These are phyloP conservation scores for Cryptocheilus praepositus DNA, from an alignment of 2,888 invertebrate species.

Conservation along the genomic window DNA sequence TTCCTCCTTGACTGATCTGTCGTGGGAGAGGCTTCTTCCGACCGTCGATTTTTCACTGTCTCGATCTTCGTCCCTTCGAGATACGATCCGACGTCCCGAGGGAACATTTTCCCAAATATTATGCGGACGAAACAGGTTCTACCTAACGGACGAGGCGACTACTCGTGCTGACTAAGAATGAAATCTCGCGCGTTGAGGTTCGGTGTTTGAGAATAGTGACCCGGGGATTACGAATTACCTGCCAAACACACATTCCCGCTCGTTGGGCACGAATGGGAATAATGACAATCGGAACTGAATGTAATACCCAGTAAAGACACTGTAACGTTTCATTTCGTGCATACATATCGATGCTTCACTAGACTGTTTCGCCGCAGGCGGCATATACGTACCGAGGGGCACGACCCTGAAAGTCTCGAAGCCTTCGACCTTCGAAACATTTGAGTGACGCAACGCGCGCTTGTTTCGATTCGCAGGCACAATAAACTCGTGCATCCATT, in stretches of 20 bases:
- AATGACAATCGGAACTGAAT: too few species aligned
- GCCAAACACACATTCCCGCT: too few species aligned
- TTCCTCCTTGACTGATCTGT: neutral
- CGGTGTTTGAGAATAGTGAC: too few species aligned
- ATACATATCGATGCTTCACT: neutral
- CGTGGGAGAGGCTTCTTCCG: neutral
- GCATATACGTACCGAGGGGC: neutral
- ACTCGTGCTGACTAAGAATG: too few species aligned
- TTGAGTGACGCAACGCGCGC: constrained; percentile 44
- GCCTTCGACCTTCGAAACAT: constrained; percentile 35
- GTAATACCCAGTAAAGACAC: neutral
- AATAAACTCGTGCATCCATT: constrained; percentile 41
- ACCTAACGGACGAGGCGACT: too few species aligned
- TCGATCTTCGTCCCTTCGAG: neutral
- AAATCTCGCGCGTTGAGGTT: neutral
- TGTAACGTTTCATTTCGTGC: neutral
- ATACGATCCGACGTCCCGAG: constrained; percentile 4
- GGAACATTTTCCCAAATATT: neutral
- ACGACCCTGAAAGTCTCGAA: constrained; percentile 33
- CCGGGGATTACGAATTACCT: too few species aligned
- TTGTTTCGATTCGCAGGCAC: constrained; percentile 33
- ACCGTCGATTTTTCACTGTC: neutral
- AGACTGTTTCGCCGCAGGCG: neutral
- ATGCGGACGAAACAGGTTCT: neutral
- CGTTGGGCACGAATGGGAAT: too few species aligned